Evolutionary conservation across 2,797 vertebrate genomes (phyloP).

Genomic region (Sparus aurata): DNA sequence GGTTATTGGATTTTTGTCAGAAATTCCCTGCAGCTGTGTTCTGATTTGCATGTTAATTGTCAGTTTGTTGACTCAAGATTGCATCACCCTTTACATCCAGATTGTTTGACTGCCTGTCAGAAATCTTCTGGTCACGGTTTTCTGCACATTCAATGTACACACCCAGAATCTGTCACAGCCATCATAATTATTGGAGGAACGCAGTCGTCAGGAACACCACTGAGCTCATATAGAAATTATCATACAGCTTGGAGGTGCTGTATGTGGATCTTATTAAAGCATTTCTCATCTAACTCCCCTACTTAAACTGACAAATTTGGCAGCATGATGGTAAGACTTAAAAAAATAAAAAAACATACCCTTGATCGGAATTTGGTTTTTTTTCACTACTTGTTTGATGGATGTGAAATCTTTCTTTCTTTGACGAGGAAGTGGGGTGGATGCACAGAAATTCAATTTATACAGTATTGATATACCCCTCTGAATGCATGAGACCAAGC

Average conservation of each 20-base stretch:
- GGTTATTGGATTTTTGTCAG: constrained; percentile 40
- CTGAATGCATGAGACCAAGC: constrained; percentile 19
- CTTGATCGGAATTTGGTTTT: neutral
- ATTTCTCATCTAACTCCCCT: neutral
- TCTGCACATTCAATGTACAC: constrained; percentile 41
- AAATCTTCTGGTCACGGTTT: constrained; percentile 14
- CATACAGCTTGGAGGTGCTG: neutral
- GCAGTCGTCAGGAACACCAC: neutral
- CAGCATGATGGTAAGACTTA: neutral
- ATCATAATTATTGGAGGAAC: constrained; percentile 37
- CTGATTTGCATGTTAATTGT: constrained; percentile 61
- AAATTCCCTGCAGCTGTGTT: constrained; percentile 17
- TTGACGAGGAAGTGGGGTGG: neutral
- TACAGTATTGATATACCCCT: constrained; percentile 12
- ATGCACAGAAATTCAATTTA: constrained; percentile 9
- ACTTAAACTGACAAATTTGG: neutral
- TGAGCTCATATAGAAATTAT: constrained; percentile 17
- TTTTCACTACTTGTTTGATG: constrained; percentile 1
- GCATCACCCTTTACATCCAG: constrained; percentile 25
- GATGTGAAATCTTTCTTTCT: neutral
- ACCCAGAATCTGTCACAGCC: constrained; percentile 25
- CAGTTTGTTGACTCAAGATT: constrained; percentile 30
- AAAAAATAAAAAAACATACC: neutral
- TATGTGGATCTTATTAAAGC: neutral
- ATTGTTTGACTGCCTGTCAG: constrained; percentile 33